phyloP scores from a whole-genome alignment of 2,113 vertebrate genomes.

The Grantiella picta region DNA sequence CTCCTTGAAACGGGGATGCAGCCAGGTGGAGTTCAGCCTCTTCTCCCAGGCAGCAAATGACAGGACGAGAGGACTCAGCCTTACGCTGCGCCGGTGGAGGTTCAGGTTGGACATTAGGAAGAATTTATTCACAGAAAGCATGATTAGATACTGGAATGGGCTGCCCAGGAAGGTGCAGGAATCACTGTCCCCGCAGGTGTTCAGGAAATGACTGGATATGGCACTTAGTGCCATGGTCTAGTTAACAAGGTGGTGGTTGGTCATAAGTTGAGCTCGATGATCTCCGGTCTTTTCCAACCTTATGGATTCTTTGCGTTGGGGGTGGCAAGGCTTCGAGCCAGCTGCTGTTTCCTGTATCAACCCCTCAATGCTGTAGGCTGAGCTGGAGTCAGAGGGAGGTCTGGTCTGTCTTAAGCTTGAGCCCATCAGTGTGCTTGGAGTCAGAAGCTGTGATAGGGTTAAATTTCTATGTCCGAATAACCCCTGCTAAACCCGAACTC shows the following conservation, averaged over 20 bases:
- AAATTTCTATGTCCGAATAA: background rate
- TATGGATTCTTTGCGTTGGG: background rate
- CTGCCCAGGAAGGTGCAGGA: background rate
- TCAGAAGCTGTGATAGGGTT: background rate
- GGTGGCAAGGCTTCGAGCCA: background rate
- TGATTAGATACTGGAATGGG: background rate
- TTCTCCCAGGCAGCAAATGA: background rate
- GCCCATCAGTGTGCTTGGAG: rapidly evolving
- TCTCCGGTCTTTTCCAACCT: background rate
- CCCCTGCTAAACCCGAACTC: background rate
- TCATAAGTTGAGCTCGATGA: rapidly evolving
- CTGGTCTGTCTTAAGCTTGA: rapidly evolving
- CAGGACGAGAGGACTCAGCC: too few relatives aligned
- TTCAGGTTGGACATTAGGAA: background rate
- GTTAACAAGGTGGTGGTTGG: background rate
- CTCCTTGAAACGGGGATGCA: background rate
- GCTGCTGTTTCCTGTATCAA: rapidly evolving
- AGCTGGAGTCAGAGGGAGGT: background rate
- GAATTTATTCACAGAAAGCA: background rate
- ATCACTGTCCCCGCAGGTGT: background rate
- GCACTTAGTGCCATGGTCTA: background rate
- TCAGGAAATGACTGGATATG: too few relatives aligned
- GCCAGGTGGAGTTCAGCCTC: background rate
- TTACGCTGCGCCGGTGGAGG: background rate
- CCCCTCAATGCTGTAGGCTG: background rate